Conservation (phyloP, 2,888 invertebrate genomes). For the Mythimna ferrago region DNA sequence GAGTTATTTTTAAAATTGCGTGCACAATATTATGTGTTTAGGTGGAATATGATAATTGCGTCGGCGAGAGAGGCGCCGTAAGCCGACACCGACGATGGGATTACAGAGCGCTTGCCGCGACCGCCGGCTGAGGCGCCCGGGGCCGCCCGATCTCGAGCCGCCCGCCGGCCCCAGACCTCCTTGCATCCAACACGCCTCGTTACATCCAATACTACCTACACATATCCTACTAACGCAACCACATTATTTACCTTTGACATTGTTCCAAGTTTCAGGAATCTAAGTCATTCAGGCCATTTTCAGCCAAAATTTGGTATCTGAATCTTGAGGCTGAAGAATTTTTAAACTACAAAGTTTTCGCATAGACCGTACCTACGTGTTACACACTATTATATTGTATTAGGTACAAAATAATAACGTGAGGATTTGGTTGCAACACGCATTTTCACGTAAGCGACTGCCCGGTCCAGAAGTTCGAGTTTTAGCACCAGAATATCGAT, state of each 20-base stretch:
- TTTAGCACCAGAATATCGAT: conserved; percentile 9
- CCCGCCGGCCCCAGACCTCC: conserved; percentile 58
- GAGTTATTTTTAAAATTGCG: conserved; percentile 90
- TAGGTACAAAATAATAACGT: background rate
- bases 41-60: conserved; percentile 90
- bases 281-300: background rate
- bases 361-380: background rate
- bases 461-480: background rate
- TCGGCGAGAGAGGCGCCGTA: conserved; percentile 86
- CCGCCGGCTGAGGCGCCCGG: conserved; percentile 60
- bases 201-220: conserved; percentile 57
- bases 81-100: conserved; percentile 88
- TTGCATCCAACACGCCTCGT: conserved; percentile 74
- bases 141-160: conserved; percentile 58
- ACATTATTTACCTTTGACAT: conserved; percentile 7
- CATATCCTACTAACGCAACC: conserved; percentile 18
- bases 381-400: background rate
- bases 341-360: background rate
- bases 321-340: background rate
- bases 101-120: conserved; percentile 84
- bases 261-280: conserved; percentile 19
- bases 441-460: background rate
- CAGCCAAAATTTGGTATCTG: background rate
- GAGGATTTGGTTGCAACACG: background rate
- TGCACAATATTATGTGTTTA: conserved; percentile 90